Conservation (phyloP, 2,888 invertebrate species). For the Philonicus albiceps region DNA sequence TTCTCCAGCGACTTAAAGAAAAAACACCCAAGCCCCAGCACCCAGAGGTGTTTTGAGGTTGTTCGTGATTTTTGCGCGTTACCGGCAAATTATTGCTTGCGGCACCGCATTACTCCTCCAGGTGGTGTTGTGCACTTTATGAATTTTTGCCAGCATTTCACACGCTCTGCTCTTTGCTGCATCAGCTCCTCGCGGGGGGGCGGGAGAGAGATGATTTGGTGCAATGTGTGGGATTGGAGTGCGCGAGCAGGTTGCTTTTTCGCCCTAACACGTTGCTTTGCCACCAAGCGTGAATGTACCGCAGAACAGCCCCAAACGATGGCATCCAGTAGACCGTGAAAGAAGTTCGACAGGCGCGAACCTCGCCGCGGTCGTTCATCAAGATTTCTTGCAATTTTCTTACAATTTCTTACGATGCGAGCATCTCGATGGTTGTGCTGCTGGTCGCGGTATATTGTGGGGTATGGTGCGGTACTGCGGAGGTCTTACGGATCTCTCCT, state of each 20-base stretch:
- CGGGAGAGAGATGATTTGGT: no score
- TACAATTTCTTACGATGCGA: neutral
- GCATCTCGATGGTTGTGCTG: neutral
- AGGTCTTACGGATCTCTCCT: neutral
- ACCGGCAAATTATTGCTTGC: constrained; percentile 5
- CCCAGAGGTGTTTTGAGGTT: neutral
- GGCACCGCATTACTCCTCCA: neutral
- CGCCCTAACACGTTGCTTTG: neutral
- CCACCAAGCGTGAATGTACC: neutral
- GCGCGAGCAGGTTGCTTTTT: constrained; percentile 7
- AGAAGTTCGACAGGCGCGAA: neutral
- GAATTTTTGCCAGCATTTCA: neutral
- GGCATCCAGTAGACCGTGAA: neutral
- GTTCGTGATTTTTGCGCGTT: constrained; percentile 7
- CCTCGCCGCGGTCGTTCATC: constrained; percentile 21
- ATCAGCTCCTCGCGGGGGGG: neutral
- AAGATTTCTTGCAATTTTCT: neutral
- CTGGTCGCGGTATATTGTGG: neutral
- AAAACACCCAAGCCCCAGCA: neutral
- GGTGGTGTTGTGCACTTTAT: neutral
- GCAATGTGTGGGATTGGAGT: neutral
- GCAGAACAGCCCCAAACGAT: neutral
- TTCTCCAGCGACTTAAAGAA: neutral
- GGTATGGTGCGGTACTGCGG: neutral
- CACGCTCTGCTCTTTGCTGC: neutral